Base-by-base conservation (phyloP, 2,113 vertebrate genomes). In the Nyctereutes procyonoides region DNA sequence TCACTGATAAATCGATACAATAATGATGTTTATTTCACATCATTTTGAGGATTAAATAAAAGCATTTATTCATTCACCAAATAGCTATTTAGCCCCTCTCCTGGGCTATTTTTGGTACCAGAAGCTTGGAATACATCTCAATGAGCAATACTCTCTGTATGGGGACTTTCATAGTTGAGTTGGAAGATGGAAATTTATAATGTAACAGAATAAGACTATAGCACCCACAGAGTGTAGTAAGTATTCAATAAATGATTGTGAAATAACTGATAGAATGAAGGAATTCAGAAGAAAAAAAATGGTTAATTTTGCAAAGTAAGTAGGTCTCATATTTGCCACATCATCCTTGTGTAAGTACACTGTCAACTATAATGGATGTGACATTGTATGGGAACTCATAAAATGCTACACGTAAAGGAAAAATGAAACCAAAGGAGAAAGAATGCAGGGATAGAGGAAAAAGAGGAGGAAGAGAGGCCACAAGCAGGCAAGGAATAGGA, bases 401-500 rank as follows among this genome's bases (percentile, higher is more conserved):
- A 76, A 56, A 58, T 35, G 26, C 15, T 26, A 15, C 15, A 9
- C 1, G 19, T 77, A 48, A 80, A 91, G 88, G 79, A 56, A 89
- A 76, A 95, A 86, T 9, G n/a, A 79, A 62, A 74, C n/a, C 28
- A 74, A 14, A 95, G 69, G 65, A 84, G 96, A 90, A 90, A 7
- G 6, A 55, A 94, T 77, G 26, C 5, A 16, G 38, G 65, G 19
- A 95, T 60, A 89, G 24, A 2, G 2, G 1, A 0, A 0, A 17
- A 20, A 35, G 28, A 5, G 3, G 3, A 77, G 32, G 89, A 90
- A 0, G 0, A 56, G 74, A 43, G 76, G 17, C 17, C 35, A 2
- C 0, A 1, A 48, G 30, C 28, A 62, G 14, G 1, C 0, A 3
- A 51, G 38, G 83, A 90, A 0, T 0, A n/a, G 24, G 38, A 32